These are phyloP conservation scores for Polypedilum vanderplanki DNA, from an alignment of 1,140 invertebrate species.

Conservation along the genomic window DNA sequence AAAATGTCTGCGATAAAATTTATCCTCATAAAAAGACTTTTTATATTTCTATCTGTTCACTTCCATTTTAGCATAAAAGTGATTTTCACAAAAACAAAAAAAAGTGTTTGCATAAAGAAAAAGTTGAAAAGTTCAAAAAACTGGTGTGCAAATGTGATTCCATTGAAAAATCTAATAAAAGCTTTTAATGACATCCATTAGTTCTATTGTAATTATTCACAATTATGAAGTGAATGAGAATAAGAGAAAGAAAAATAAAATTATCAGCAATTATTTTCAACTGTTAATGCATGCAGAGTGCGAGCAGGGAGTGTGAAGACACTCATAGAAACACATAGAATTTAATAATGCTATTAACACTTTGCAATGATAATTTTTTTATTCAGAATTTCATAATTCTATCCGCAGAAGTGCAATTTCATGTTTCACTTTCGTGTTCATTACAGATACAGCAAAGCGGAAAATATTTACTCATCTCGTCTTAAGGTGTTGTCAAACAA, in stretches of 20 bases:
- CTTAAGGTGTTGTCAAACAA: background rate
- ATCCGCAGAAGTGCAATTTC: background rate
- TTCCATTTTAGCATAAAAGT: background rate
- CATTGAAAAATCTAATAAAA: slow-evolving; percentile 5
- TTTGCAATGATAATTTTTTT: background rate
- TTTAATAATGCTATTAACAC: background rate
- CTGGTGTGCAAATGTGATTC: background rate
- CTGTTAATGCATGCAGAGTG: background rate
- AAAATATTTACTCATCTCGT: background rate
- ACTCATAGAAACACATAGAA: background rate
- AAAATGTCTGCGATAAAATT: background rate
- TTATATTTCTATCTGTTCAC: background rate
- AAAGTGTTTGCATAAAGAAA: background rate
- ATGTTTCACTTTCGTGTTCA: slow-evolving; percentile 4
- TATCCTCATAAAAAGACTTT: background rate
- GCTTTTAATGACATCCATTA: background rate
- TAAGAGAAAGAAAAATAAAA: background rate
- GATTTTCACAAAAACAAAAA: background rate
- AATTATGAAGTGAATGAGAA: background rate
- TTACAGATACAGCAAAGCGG: background rate
- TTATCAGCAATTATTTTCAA: slow-evolving; percentile 12
- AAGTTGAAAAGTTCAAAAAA: background rate
- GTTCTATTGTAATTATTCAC: background rate
- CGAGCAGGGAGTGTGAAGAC: background rate
- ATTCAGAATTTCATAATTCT: background rate